Evolutionary conservation across 2,888 invertebrate species (phyloP).

Genomic region (Sabatieria punctata): DNA sequence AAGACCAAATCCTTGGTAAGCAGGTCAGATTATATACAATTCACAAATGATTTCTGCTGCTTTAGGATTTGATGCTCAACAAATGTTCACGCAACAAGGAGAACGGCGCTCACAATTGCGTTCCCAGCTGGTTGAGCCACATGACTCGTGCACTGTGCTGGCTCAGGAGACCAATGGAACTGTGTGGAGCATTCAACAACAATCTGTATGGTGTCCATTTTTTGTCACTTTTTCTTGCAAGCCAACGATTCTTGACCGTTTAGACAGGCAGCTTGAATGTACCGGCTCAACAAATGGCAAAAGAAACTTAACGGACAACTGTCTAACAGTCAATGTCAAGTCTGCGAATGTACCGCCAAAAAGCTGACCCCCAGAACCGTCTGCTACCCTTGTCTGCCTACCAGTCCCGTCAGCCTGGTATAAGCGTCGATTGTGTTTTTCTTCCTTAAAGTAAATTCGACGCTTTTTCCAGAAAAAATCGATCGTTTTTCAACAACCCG

Average conservation of each 20-base stretch:
- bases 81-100: conserved; percentile 1
- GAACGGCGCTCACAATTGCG: neutral
- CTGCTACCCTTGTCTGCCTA: conserved; percentile 10
- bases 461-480: too few species aligned
- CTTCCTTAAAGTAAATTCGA: too few species aligned
- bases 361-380: conserved; percentile 2
- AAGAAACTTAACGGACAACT: too few species aligned
- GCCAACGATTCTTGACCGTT: neutral
- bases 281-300: too few species aligned
- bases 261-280: neutral
- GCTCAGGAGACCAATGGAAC: conserved; percentile 65
- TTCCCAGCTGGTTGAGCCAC: conserved; percentile 52
- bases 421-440: too few species aligned
- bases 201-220: neutral
- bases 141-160: conserved; percentile 57
- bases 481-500: too few species aligned
- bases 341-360: conserved; percentile 9
- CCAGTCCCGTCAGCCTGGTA: conserved; percentile 11
- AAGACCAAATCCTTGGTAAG: conserved; percentile 5
- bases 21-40: neutral
- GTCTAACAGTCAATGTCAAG: too few species aligned
- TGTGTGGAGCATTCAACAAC: conserved; percentile 18
- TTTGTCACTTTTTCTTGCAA: neutral
- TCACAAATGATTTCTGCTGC: neutral
- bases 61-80: conserved; percentile 9